Conservation (phyloP, 2,888 invertebrate genomes). For the Trissoscelio sp. region DNA sequence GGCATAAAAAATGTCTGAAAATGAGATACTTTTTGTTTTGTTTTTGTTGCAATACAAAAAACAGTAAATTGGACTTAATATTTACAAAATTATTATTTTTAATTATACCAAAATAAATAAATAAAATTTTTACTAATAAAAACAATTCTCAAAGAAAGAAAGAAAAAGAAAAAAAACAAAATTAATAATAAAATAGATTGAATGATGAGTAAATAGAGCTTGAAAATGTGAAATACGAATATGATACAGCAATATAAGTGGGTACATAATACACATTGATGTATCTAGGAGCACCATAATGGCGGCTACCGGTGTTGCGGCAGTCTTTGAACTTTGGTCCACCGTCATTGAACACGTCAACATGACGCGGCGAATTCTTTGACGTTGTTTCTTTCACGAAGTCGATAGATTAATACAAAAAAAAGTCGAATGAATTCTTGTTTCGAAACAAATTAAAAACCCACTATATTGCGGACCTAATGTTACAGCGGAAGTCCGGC, state of each 20-base stretch:
- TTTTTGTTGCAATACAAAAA: too few relatives aligned
- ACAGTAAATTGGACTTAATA: too few relatives aligned
- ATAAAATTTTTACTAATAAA: too few relatives aligned
- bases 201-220: slow-evolving; percentile 11
- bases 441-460: slow-evolving; percentile 66
- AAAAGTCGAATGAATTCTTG: slow-evolving; percentile 58
- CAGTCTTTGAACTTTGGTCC: slow-evolving; percentile 72
- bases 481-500: slow-evolving; percentile 47
- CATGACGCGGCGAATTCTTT: slow-evolving; percentile 67
- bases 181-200: neutral
- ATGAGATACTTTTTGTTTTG: too few relatives aligned
- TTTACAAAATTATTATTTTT: too few relatives aligned
- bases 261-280: slow-evolving; percentile 39
- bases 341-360: slow-evolving; percentile 65
- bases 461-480: neutral
- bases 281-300: slow-evolving; percentile 67
- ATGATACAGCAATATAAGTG: slow-evolving; percentile 46
- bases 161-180: neutral
- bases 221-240: slow-evolving; percentile 28
- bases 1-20: too few relatives aligned
- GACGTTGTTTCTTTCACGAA: slow-evolving; percentile 59
- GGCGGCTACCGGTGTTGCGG: slow-evolving; percentile 77
- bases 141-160: neutral
- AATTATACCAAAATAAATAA: too few relatives aligned
- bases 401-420: slow-evolving; percentile 59